Evolutionary conservation across 2,797 vertebrate species (phyloP).

Genomic region (Sciurus carolinensis): DNA sequence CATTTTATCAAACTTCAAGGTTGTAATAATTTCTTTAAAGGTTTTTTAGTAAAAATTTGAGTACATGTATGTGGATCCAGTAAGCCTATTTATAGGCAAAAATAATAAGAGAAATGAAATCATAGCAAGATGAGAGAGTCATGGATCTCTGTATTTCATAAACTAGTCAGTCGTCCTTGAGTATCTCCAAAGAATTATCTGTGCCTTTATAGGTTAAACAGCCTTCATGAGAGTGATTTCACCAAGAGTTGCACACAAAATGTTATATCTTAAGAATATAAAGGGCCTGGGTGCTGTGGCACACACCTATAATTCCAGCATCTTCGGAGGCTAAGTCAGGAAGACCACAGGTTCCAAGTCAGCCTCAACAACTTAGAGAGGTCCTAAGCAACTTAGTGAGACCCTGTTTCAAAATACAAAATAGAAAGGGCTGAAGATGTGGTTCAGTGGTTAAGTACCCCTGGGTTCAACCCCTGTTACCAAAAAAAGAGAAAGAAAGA

Average conservation of each 20-base stretch:
- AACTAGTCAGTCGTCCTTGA: background rate
- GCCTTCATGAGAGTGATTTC: background rate
- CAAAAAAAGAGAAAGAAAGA: too few relatives aligned
- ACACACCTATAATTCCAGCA: too few relatives aligned
- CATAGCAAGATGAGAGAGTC: background rate
- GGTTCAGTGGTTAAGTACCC: too few relatives aligned
- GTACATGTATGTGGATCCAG: background rate
- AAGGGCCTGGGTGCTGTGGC: background rate
- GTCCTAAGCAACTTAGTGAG: too few relatives aligned
- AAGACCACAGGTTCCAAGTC: too few relatives aligned
- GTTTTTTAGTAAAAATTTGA: background rate
- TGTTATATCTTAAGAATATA: background rate
- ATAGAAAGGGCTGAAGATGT: too few relatives aligned
- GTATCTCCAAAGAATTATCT: background rate
- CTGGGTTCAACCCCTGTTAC: too few relatives aligned
- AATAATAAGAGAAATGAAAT: constrained; percentile 33
- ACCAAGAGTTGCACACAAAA: background rate
- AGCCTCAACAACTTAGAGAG: too few relatives aligned
- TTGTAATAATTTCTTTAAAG: background rate
- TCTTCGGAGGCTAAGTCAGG: too few relatives aligned
- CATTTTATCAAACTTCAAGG: background rate
- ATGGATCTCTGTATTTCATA: background rate
- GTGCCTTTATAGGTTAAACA: background rate
- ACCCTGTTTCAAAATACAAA: too few relatives aligned
- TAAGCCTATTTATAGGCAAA: background rate